phyloP scores from a whole-genome alignment of 2,113 vertebrate species.

The Conger conger region DNA sequence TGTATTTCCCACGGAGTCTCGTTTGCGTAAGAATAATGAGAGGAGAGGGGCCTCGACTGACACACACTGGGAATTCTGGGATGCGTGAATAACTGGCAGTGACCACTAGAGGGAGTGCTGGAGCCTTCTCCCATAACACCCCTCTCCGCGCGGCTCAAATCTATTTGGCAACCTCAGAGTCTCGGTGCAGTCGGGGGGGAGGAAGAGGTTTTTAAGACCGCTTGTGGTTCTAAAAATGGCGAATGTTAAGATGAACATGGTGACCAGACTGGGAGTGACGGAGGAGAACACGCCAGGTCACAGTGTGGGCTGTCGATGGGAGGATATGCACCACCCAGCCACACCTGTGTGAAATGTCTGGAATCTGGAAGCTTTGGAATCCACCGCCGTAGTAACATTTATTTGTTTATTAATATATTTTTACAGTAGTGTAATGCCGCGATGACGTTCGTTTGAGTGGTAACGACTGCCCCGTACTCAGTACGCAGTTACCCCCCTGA shows the following conservation, averaged over 20 bases:
- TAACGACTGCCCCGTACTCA: too few relatives aligned
- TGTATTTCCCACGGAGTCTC: too few relatives aligned
- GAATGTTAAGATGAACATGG: neutral
- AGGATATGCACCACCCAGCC: too few relatives aligned
- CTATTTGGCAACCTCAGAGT: neutral
- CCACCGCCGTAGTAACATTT: neutral
- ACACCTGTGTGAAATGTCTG: neutral
- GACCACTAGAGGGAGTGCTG: conserved; percentile 1
- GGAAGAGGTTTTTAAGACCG: too few relatives aligned
- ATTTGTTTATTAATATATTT: too few relatives aligned
- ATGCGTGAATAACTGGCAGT: neutral
- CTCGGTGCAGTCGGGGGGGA: too few relatives aligned
- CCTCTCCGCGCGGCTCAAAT: neutral
- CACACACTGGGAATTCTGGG: neutral
- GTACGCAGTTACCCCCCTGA: too few relatives aligned
- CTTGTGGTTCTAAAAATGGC: too few relatives aligned
- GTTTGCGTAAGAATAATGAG: neutral
- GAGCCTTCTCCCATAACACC: neutral
- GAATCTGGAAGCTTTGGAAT: neutral
- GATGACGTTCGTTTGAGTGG: too few relatives aligned
- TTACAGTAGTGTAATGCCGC: too few relatives aligned
- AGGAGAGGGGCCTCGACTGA: neutral
- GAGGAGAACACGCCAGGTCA: neutral
- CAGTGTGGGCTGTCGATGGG: neutral
- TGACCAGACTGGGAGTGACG: neutral